Evolutionary conservation across 1,140 invertebrate species (phyloP).

Genomic region (Euschistus heros): DNA sequence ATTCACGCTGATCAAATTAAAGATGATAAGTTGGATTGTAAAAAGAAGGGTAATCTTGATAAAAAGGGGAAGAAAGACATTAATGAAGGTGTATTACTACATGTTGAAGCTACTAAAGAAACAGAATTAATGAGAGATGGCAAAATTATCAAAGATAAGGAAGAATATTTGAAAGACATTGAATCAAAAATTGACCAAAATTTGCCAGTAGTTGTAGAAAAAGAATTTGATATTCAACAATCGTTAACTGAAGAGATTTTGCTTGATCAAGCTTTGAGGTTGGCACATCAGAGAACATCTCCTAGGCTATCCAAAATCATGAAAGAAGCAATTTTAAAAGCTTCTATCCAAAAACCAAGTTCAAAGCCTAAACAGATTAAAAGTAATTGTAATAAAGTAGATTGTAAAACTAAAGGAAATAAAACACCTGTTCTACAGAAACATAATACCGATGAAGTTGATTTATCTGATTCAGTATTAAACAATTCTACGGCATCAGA

Average conservation of each 20-base stretch:
- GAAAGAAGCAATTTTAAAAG: no score
- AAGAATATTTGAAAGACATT: slow-evolving; percentile 8
- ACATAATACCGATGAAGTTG: not conserved
- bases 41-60: not conserved
- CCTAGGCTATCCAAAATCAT: not conserved
- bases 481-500: not conserved
- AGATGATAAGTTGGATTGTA: not conserved
- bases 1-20: not conserved
- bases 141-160: slow-evolving; percentile 5
- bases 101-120: slow-evolving; percentile 5
- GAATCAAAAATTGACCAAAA: slow-evolving; percentile 3
- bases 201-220: not conserved
- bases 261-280: slow-evolving; percentile 1
- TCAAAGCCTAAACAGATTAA: not conserved
- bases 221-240: slow-evolving; percentile 12
- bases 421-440: not conserved
- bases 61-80: slow-evolving; percentile 4
- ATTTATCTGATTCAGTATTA: not conserved
- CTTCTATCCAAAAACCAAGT: no score
- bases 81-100: slow-evolving; percentile 10
- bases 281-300: slow-evolving; percentile 8
- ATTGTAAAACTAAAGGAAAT: not conserved
- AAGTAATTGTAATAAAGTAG: not conserved
- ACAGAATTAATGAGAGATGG: slow-evolving; percentile 8
- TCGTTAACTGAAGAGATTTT: slow-evolving; percentile 11